Base-by-base conservation (phyloP, 2,113 vertebrate genomes). In the Serinus canaria region DNA sequence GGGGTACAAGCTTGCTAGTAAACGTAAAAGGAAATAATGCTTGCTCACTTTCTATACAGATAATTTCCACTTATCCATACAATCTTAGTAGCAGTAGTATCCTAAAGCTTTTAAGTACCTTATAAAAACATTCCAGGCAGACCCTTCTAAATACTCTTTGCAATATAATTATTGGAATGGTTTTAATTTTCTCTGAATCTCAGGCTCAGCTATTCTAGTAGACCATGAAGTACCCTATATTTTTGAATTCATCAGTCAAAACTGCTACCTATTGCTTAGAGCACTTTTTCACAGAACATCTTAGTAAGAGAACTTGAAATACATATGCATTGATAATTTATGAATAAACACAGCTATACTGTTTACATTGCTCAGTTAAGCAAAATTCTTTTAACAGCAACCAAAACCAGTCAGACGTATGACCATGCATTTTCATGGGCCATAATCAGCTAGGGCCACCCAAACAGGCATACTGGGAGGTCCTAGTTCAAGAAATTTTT, bases 261-360 rank as follows among this genome's bases (percentile, higher is more conserved):
- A 39, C 39, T 66, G 30, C n/a, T 60, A 73, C 74, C 47, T 78
- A 50, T 5, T 72, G 24, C 69, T 81, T 63, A 59, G 30, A 76
- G 67, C 14, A 37, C 21, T 86, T 92, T 87, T 88, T 64, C 31
- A 80, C 16, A 83, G 47, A 92, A 67, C 15, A 78, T 9, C 18
- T 22, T 15, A 78, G 41, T 27, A 75, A 60, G 15, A 70, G 44
- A 94, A 72, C 24, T 39, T 60, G 56, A 90, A 94, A 96, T 85
- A 93, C 58, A 83, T 52, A 81, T 18, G 76, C 53, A 95, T 93
- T 95, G 79, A 90, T 64, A 86, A 90, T 68, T 90, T 68, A 88
- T 90, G 76, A 96, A 96, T 88, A 96, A 93, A 93, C 41, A 69
- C 25, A 78, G 52, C 15, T 46, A 64, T 9, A 46, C 24, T 55